Base-by-base conservation (phyloP, 2,113 vertebrate genomes). In the Pangasianodon gigas region DNA sequence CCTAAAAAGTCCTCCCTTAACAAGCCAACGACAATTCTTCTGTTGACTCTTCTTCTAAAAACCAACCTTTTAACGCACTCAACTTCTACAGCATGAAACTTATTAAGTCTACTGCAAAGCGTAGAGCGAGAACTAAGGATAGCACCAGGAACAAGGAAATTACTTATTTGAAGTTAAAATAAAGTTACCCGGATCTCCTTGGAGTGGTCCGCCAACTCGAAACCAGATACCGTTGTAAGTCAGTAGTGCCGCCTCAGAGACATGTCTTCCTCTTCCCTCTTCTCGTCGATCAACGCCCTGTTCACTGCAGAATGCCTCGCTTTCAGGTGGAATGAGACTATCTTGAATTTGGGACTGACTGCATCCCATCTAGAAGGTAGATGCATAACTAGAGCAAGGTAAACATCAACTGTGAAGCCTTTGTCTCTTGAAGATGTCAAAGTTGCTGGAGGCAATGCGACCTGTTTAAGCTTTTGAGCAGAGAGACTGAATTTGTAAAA, bases 401-500 rank as follows among this genome's bases (percentile, higher is more conserved):
- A 85, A 86, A 94, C 91, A 91, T 91, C 94, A 87, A 88, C 26
- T 90, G 84, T 81, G 60, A 88, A 89, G 93, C 32, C 90, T 92
- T 89, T 91, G 91, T 91, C 82, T 65, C 71, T 75, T 56, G 41
- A 86, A 91, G 90, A 88, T 86, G 26, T 85, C 32, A 85, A 69
- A 83, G 85, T 84, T 85, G 74, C 90, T 91, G 48, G 80, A 92
- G 90, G 88, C 75, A 91, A 90, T 94, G 94, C 91, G 94, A 93
- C 95, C 93, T 94, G 94, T 94, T 96, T 96, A 95, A 96, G 96
- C 96, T 95, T 96, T 96, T 96, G 92, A 95, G 96, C 94, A 96
- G 95, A 97, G 97, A 97, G 98, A 93, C 95, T 93, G 97, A 93
- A 96, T 95, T 97, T 93, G 97, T 97, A 96, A 97, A 95, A 93